These are phyloP conservation scores for Chelon labrosus DNA, from an alignment of 2,797 vertebrate species.

Conservation along the genomic window DNA sequence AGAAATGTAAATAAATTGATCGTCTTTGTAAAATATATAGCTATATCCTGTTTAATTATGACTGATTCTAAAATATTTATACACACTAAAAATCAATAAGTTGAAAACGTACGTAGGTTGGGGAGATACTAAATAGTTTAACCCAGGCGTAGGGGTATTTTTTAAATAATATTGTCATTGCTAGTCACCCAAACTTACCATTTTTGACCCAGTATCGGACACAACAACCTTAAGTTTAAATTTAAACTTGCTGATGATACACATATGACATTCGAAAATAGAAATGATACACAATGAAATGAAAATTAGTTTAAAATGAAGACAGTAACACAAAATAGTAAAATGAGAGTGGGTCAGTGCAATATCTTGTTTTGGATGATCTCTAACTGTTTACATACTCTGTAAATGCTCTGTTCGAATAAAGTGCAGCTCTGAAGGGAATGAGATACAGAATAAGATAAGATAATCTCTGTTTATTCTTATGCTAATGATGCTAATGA, in stretches of 20 bases:
- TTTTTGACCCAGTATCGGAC: background rate
- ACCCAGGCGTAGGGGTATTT: background rate
- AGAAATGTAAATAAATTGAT: background rate
- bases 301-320: background rate
- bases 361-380: background rate
- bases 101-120: background rate
- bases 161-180: background rate
- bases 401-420: background rate
- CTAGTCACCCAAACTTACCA: background rate
- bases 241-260: background rate
- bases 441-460: background rate
- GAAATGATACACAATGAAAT: background rate
- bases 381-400: background rate
- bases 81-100: background rate
- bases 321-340: background rate
- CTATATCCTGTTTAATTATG: background rate
- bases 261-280: background rate
- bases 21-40: background rate
- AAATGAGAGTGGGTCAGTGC: background rate
- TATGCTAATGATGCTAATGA: conserved; percentile 17
- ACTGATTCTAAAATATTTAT: background rate
- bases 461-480: background rate
- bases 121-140: background rate
- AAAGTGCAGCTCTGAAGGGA: background rate
- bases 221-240: background rate